phyloP scores from a whole-genome alignment of 2,113 vertebrate genomes.

The Hippocampus comes region DNA sequence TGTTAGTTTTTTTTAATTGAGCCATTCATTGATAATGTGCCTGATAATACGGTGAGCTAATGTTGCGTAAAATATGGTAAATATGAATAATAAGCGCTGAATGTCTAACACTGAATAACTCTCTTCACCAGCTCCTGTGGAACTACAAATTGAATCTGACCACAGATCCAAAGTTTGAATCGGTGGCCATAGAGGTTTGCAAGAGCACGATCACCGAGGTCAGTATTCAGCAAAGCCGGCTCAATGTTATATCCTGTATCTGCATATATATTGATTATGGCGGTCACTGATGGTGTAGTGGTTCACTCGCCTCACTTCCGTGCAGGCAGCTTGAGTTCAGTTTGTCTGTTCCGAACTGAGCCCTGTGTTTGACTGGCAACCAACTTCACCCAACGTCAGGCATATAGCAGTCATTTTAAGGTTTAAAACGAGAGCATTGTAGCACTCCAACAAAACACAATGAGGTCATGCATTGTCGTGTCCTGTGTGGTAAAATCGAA shows the following conservation, averaged over 20 bases:
- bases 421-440: no score
- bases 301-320: no score
- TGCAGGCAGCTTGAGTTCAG: no score
- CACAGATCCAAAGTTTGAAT: conserved; percentile 94
- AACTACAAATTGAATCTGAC: conserved; percentile 97
- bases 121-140: conserved; percentile 82
- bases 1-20: no score
- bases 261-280: neutral
- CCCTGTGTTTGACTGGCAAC: no score
- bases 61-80: neutral
- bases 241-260: neutral
- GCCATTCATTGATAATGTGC: no score
- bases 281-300: no score
- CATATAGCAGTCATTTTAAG: no score
- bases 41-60: no score
- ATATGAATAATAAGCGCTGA: neutral
- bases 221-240: conserved; percentile 33
- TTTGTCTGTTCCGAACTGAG: no score
- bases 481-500: neutral
- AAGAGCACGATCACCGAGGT: conserved; percentile 90
- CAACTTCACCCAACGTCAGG: no score
- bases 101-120: neutral
- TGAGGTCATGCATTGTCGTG: neutral
- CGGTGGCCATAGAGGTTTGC: conserved; percentile 92
- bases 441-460: neutral